These are phyloP conservation scores for Aspidiotus destructor DNA, from an alignment of 2,888 invertebrate genomes.

Conservation along the genomic window DNA sequence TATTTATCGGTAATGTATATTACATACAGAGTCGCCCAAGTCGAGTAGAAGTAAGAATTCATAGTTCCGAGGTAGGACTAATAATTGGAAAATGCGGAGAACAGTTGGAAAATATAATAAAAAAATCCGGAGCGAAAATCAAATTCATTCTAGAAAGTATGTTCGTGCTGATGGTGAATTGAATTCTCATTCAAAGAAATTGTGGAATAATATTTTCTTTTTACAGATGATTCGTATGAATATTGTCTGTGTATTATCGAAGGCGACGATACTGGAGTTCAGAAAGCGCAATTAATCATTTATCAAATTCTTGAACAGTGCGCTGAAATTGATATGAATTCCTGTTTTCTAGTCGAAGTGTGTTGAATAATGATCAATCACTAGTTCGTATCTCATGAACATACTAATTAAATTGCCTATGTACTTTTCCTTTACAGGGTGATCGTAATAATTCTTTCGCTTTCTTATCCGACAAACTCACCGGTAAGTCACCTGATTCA, in stretches of 20 bases:
- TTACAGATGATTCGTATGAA: background rate
- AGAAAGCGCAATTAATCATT: too few relatives aligned
- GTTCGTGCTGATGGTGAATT: background rate
- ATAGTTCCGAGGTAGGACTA: background rate
- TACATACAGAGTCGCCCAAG: background rate
- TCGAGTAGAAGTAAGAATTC: constrained; percentile 6
- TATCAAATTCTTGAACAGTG: too few relatives aligned
- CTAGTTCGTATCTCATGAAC: too few relatives aligned
- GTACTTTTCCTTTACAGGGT: too few relatives aligned
- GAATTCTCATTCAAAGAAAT: background rate
- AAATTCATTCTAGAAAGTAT: constrained; percentile 8
- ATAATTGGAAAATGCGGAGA: constrained; percentile 16
- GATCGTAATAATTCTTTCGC: too few relatives aligned
- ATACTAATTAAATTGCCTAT: too few relatives aligned
- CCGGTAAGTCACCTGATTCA: too few relatives aligned
- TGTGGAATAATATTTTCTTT: background rate
- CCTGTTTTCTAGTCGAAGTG: too few relatives aligned
- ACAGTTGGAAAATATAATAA: background rate
- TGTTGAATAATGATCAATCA: too few relatives aligned
- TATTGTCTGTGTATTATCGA: background rate
- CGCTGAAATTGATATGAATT: too few relatives aligned
- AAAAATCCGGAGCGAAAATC: constrained; percentile 9
- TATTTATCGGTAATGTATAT: background rate
- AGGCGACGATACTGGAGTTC: too few relatives aligned
- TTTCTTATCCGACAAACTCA: too few relatives aligned